Percentiles rank a stretch among this genome's conserved stretches.
These are phyloP conservation scores for Micromesistius poutassou DNA, from an alignment of 2,797 vertebrate genomes.

Conservation along the genomic window DNA sequence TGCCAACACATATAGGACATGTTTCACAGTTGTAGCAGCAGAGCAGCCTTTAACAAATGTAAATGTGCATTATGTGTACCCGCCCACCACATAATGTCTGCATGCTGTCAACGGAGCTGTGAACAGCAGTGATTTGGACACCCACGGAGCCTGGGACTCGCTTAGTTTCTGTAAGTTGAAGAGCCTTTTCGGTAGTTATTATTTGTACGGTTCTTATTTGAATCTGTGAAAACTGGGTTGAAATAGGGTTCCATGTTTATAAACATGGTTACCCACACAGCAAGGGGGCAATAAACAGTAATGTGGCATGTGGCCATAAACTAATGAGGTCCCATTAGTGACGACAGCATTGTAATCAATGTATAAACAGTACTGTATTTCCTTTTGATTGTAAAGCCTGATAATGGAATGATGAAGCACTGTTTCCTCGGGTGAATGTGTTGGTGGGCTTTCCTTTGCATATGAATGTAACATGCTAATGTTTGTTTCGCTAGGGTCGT, in stretches of 20 bases:
- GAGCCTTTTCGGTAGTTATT: neutral
- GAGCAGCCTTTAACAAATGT: neutral
- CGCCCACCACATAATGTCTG: neutral
- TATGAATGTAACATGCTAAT: neutral
- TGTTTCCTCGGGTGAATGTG: neutral
- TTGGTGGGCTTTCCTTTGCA: neutral
- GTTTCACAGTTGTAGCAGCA: neutral
- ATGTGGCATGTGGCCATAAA: neutral
- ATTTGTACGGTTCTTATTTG: neutral
- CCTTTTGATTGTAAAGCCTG: neutral
- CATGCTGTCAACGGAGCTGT: neutral
- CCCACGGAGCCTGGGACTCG: neutral
- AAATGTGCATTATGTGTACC: neutral
- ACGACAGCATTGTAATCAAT: neutral
- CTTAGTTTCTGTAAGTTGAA: neutral
- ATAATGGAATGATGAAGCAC: neutral
- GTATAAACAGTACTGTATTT: neutral
- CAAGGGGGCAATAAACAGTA: neutral
- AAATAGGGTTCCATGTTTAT: neutral
- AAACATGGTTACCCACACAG: neutral
- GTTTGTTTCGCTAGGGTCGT: neutral
- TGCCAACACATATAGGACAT: neutral
- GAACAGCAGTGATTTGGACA: neutral
- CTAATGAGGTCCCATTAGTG: neutral
- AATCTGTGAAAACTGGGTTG: neutral